phyloP scores from a whole-genome alignment of 1,140 invertebrate genomes.

The Euglossa dilemma region DNA sequence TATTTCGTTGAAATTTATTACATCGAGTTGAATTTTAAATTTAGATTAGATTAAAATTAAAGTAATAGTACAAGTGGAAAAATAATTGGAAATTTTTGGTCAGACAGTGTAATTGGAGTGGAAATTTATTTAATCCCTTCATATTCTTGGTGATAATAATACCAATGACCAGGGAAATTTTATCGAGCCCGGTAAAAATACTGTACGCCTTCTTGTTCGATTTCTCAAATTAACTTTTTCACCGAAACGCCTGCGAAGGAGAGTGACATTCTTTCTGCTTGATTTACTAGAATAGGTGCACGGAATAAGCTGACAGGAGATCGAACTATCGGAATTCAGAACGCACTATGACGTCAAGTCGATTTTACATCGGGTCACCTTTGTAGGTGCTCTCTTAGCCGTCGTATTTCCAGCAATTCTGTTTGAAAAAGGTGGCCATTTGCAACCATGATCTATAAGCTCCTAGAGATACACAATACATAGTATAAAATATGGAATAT shows the following conservation, averaged over 20 bases:
- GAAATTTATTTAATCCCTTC: too few relatives aligned
- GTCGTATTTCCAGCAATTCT: neutral
- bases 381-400: neutral
- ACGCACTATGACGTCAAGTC: conserved; percentile 20
- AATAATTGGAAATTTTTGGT: too few relatives aligned
- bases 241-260: neutral
- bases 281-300: neutral
- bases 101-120: too few relatives aligned
- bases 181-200: neutral
- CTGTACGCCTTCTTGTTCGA: neutral
- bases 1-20: too few relatives aligned
- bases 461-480: neutral
- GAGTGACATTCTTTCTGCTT: neutral
- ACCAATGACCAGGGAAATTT: neutral
- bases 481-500: too few relatives aligned
- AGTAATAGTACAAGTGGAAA: too few relatives aligned
- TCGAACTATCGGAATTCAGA: conserved; percentile 17
- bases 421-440: neutral
- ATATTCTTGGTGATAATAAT: too few relatives aligned
- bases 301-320: conserved; percentile 18
- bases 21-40: too few relatives aligned
- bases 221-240: neutral
- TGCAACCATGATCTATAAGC: neutral
- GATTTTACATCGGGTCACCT: conserved; percentile 1
- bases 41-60: too few relatives aligned